Base-by-base conservation (phyloP, 2,888 invertebrate genomes). In the Thecophora atra region DNA sequence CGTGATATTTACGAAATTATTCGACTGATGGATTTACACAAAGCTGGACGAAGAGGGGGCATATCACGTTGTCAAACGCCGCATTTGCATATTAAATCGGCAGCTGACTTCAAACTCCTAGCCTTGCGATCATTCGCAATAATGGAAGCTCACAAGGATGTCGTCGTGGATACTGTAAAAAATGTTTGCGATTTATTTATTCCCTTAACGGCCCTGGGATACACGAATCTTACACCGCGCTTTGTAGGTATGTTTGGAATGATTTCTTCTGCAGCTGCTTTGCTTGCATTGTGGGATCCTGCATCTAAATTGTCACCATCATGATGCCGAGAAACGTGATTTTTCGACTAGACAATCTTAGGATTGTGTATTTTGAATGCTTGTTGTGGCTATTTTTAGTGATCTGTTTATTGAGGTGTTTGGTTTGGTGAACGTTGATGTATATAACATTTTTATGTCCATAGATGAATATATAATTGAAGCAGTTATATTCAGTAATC, bases 131-230 rank as follows among this genome's bases (percentile, higher is more conserved):
- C 85, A 0, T 86, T 82, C 58, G 75, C 77, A 0, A 54, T 82
- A 17, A 28, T 86, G 28, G 76, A 83, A 66, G 80, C 78, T 0
- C 85, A 91, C 80, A 91, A 90, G 79, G 91, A 92, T 84, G 88
- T 97, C 13, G 88, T 93, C 72, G 88, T 96, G 76, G 97, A 97
- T 86, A 92, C 93, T 0, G 81, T 94, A 6, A 96, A 95, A 85
- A 97, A 97, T 88, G 87, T 90, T 11, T 95, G 95, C 87, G 97
- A 97, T 86, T 85, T 97, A 71, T 93, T 95, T 79, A 93, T 97
- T 82, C 97, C 97, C 0, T 86, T 97, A 75, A 91, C 93, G 72
- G 91, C 93, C 7, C 87, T 97, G 77, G 95, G 95, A 0, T 91
- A 93, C 81, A 89, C 92, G 0, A 92, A 91, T 78, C 85, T 96